Evolutionary conservation across 2,113 vertebrate genomes (phyloP), one percentile per base, ranked within the genome.

Genomic region (Tetraodon nigroviridis): DNA sequence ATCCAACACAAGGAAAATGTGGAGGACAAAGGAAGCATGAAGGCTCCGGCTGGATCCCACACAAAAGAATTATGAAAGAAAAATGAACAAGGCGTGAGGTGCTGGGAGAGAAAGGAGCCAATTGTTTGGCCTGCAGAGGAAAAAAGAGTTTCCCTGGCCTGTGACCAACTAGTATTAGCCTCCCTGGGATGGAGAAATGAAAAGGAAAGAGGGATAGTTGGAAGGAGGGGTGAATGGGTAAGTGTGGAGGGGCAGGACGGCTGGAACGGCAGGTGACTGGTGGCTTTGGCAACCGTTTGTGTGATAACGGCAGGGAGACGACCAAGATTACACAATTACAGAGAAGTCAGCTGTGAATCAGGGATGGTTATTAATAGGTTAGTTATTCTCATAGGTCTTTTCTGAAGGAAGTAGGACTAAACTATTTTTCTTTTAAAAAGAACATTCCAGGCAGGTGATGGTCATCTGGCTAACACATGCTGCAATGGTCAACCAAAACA

Each of bases 121-220:
- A 85, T 84, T 84, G 86, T 88, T 84, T 76, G 8, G 45, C 64
- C 69, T 58, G 42, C 46, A 32, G 47, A 48, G 62, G 75, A 3
- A 70, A 75, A 86, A 82, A 78, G 67, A 69, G 69, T 85, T 81
- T 62, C 73, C 64, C 65, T 87, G 82, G 86, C 82, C 60, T 67
- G 53, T 13, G 58, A 79, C 79, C 84, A 86, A 73, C 69, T 58
- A 56, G 61, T 59, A 62, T 82, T 61, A 82, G 79, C 75, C 69
- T 78, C 71, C 67, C 71, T 63, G 61, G 14, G 55, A 73, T 3
- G 24, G 61, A 75, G 65, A 63, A 71, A 74, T 75, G 64, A 82
- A 78, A 78, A 47, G 66, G 41, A n/a, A 48, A 60, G 19, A 72
- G 40, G 64, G 61, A 75, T 55, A 58, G 75, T 70, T 63, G 42